Evolutionary conservation across 2,797 vertebrate species (phyloP), one percentile per base, ranked within the genome.

Genomic region (Cuniculus paca): DNA sequence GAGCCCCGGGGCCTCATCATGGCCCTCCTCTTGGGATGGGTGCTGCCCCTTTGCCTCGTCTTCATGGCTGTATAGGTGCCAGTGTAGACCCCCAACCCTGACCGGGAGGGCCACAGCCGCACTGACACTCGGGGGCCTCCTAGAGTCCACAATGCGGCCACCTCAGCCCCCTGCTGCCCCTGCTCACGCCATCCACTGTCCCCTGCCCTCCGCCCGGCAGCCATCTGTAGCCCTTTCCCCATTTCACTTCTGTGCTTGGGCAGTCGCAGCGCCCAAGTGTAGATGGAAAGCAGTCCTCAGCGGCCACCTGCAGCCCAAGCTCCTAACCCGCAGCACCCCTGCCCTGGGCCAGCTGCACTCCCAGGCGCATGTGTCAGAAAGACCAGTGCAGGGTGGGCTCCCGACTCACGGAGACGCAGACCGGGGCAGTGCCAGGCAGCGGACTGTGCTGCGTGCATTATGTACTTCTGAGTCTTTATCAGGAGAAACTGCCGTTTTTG

Each of bases 381-480:
- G 56, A n/a, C 6, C 11, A 2, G 7, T 11, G 6, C 45, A 39
- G 28, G 52, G 6, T 19, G 9, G 0, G 0, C 61, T 54, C 56
- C 58, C 79, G 52, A 58, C n/a, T 79, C 56, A 58, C 26, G 34
- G 72, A 92, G 61, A 13, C 16, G 61, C 39, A 42, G 10, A 36
- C 20, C 9, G 17, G 14, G 5, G 36, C 17, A 72, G 72, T 16
- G 12, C 24, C 14, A 74, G 42, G 72, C 5, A 22, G 36, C 6
- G 14, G 72, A 11, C 42, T 14, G 24, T 7, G 16, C 61, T 16
- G 10, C n/a, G 58, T 1, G 17, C 36, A 2, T 39, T 31, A 12
- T 4, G 3, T 2, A 22, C 12, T 26, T 79, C 79, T 52, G 36
- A 52, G 13, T 45, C 54, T 72, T 83, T 26, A 68, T 54, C 48